A percentile compares a stretch with the other conserved stretches of the same genome.
Evolutionary conservation across 2,888 invertebrate species (phyloP).

Genomic region (Nyleta sp.): DNA sequence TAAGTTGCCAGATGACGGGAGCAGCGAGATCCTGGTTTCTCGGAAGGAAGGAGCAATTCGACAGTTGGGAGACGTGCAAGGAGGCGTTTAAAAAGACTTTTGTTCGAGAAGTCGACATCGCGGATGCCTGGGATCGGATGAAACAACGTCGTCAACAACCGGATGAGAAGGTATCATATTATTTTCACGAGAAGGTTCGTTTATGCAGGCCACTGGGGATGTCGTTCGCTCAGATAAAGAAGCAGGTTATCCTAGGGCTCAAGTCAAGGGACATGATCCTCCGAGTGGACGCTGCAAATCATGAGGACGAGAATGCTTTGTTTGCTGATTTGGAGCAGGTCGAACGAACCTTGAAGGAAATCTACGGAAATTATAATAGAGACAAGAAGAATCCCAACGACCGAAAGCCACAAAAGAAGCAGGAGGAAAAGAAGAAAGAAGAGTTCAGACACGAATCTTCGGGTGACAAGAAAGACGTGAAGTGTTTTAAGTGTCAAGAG

Average conservation of each 20-base stretch:
- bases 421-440: no score
- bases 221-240: slow-evolving; percentile 11
- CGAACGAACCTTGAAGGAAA: no score
- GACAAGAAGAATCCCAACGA: no score
- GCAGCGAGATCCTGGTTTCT: slow-evolving; percentile 11
- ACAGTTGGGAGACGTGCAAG: background rate
- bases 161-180: slow-evolving; percentile 15
- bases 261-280: slow-evolving; percentile 2
- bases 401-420: no score
- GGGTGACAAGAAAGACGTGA: background rate
- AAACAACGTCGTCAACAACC: background rate
- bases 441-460: no score
- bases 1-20: slow-evolving; percentile 6
- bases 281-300: background rate
- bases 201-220: slow-evolving; percentile 12
- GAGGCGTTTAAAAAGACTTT: slow-evolving; percentile 1
- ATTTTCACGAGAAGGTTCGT: slow-evolving; percentile 30
- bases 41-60: background rate
- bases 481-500: background rate
- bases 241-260: slow-evolving; percentile 1
- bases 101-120: slow-evolving; percentile 4
- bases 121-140: slow-evolving; percentile 23
- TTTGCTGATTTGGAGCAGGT: slow-evolving; percentile 5
- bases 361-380: no score
- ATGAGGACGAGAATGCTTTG: background rate